Conservation (phyloP, 23 tunicate species). For the Diplosoma virens region DNA sequence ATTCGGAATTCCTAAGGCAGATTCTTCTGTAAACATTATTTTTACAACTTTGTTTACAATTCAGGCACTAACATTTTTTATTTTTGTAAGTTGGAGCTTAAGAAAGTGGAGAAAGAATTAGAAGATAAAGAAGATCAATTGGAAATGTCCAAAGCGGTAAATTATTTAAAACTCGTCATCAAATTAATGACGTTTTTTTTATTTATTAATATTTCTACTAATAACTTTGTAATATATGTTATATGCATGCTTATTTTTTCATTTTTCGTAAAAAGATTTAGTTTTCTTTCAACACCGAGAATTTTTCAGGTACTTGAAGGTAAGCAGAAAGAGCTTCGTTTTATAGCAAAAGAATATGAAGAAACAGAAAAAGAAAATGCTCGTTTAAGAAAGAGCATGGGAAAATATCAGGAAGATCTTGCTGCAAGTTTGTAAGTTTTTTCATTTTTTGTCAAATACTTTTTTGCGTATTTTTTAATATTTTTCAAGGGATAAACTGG, state of each 20-base stretch:
- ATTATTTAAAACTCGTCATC: no score
- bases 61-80: neutral
- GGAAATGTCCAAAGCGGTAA: conserved; percentile 75
- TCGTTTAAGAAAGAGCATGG: conserved; percentile 67
- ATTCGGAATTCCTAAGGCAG: neutral
- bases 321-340: conserved; percentile 54
- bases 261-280: no score
- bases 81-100: conserved; percentile 49
- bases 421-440: conserved; percentile 51
- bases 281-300: no score
- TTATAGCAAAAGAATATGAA: conserved; percentile 55
- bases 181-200: no score
- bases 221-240: no score
- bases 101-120: conserved; percentile 65
- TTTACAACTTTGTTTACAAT: neutral
- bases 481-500: conserved; percentile 9
- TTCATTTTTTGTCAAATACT: neutral
- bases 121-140: conserved; percentile 59
- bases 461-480: no score
- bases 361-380: conserved; percentile 81
- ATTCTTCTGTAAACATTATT: conserved; percentile 4
- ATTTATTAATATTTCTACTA: no score
- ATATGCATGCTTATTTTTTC: no score
- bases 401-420: conserved; percentile 36
- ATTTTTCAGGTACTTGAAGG: conserved; percentile 60